Evolutionary conservation across 1,140 invertebrate genomes (phyloP), one percentile per base, ranked within the genome.

Genomic region (Drosophila athabasca): DNA sequence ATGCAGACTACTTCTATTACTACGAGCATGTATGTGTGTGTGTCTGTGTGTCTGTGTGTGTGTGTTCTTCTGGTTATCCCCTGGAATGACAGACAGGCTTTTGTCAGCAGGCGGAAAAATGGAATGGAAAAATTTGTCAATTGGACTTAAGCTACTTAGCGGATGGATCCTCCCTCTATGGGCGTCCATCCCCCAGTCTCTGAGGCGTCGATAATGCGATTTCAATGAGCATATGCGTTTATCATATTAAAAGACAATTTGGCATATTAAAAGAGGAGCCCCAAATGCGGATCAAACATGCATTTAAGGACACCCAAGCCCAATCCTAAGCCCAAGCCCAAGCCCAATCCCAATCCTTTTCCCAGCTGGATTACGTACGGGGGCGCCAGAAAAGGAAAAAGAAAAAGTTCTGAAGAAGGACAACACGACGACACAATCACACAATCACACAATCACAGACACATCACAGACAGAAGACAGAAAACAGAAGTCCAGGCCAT

Each of bases 171-270:
- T 50, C 15, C 11, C 22, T 9, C 35, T 7, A 22, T 7, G 39
- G 19, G 53, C 13, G 29, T 39, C n/a, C n/a, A n/a, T n/a, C n/a
- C n/a, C n/a, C n/a, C n/a, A n/a, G n/a, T n/a, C 9, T 4, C 11
- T 48, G 62, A 79, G 44, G 65, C 51, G 55, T 60, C 59, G 55
- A 60, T 85, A 87, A 85, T 85, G 78, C 66, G 82, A 75, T 82
- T 87, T 66, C 65, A 78, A 85, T 85, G 49, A 76, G 65, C 69
- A 82, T 87, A 82, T 82, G 74, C 78, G 81, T 78, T 85, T 87
- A 87, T 68, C 78, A 71, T 73, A 85, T 85, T 85, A 85, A 85
- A 85, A 87, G 76, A 87, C 78, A 82, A 81, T 85, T 85, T 85
- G 62, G 52, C 29, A 50, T 66, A 81, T 85, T 81, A 74, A 65